Conservation (phyloP, 2,797 vertebrate species). For the Pelobates cultripes region DNA sequence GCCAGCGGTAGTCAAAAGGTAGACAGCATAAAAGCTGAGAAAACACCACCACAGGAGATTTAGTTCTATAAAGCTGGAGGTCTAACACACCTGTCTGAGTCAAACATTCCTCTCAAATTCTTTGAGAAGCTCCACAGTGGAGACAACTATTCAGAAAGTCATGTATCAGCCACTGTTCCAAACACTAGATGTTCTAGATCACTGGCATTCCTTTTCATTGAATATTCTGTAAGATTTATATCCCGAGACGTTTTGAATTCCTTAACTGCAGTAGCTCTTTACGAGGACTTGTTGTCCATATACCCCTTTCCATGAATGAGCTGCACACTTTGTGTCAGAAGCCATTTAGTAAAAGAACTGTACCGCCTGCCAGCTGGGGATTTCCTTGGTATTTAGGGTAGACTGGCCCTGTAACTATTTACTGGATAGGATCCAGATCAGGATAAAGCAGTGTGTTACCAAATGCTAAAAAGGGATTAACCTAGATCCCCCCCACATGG, state of each 20-base stretch:
- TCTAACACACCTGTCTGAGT: too few relatives aligned
- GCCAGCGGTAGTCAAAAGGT: too few relatives aligned
- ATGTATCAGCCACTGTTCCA: too few relatives aligned
- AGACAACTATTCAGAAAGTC: too few relatives aligned
- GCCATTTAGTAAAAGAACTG: not conserved
- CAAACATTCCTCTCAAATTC: too few relatives aligned
- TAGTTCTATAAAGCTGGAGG: too few relatives aligned
- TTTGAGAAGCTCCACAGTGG: too few relatives aligned
- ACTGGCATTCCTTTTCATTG: not conserved
- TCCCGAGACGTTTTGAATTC: not conserved
- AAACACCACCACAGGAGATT: too few relatives aligned
- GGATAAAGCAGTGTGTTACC: conserved; percentile 45
- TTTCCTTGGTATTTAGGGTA: conserved; percentile 47
- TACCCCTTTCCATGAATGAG: not conserved
- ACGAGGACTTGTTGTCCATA: not conserved
- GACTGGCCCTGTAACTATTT: conserved; percentile 33
- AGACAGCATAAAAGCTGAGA: too few relatives aligned
- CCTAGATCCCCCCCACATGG: conserved; percentile 27
- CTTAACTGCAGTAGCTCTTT: not conserved
- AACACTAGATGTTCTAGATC: conserved; percentile 5
- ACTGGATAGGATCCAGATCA: conserved; percentile 35
- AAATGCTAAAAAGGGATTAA: conserved; percentile 53
- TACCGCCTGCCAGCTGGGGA: conserved; percentile 43
- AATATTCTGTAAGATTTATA: too few relatives aligned
- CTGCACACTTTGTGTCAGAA: not conserved